phyloP scores from a whole-genome alignment of 37 sponge, comb jelly and placozoan species.

The Aplysina aerophoba region DNA sequence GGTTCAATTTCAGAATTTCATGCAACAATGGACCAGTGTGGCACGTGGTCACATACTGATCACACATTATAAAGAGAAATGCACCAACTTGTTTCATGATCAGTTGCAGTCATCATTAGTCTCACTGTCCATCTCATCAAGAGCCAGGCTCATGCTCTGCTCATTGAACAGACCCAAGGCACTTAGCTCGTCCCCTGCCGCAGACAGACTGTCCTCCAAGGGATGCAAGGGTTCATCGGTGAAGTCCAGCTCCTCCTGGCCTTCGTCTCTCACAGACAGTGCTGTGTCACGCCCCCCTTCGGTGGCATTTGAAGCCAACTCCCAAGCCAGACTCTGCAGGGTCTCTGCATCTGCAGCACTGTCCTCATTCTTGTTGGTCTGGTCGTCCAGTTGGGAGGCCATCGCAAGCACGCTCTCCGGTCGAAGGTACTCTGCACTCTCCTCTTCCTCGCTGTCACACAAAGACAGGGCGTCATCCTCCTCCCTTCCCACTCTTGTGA shows the following conservation, averaged over 20 bases:
- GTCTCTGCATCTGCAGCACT: conserved; percentile 46
- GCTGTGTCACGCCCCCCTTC: not conserved
- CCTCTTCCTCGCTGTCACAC: not conserved
- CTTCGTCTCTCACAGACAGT: not conserved
- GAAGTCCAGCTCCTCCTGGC: not conserved
- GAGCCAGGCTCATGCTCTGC: too few relatives aligned
- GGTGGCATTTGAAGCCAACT: conserved; percentile 32
- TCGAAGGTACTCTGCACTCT: not conserved
- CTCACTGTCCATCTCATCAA: too few relatives aligned
- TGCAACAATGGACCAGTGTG: too few relatives aligned
- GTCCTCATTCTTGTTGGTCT: not conserved
- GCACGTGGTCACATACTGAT: too few relatives aligned
- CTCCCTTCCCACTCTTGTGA: not conserved
- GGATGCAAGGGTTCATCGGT: not conserved
- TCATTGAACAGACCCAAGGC: too few relatives aligned
- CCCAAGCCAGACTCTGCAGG: conserved; percentile 52
- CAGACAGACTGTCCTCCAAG: too few relatives aligned
- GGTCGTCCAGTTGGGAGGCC: not conserved
- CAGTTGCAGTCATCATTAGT: too few relatives aligned
- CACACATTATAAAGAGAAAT: too few relatives aligned
- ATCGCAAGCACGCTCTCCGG: conserved; percentile 20
- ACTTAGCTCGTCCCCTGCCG: too few relatives aligned
- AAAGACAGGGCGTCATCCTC: not conserved
- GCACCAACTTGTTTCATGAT: too few relatives aligned
- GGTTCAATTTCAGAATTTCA: too few relatives aligned